Conservation (phyloP, 2,113 vertebrate genomes). For the Oophaga pumilio region DNA sequence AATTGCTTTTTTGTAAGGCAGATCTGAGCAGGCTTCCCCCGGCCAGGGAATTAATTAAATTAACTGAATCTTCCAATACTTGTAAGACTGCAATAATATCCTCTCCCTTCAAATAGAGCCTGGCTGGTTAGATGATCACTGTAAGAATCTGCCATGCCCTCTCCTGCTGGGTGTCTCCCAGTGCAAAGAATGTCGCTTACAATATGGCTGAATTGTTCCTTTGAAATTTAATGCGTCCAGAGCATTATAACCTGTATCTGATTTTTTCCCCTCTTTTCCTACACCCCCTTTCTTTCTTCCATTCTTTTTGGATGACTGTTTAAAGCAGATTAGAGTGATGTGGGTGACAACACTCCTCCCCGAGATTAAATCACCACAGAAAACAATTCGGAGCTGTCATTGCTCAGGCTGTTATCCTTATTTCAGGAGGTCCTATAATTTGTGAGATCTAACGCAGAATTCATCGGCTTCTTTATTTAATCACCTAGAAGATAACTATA, state of each 20-base stretch:
- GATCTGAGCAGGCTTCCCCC: constrained; percentile 63
- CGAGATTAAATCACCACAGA: constrained; percentile 36
- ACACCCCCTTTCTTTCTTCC: neutral
- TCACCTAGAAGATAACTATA: neutral
- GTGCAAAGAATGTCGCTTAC: constrained; percentile 48
- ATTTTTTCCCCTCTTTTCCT: constrained; percentile 7
- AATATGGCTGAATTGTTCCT: constrained; percentile 48
- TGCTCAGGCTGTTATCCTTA: neutral
- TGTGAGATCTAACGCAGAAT: neutral
- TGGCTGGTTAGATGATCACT: constrained; percentile 31
- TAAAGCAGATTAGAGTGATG: constrained; percentile 49
- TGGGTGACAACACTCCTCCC: constrained; percentile 53
- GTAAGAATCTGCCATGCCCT: constrained; percentile 8
- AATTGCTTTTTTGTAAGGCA: constrained; percentile 56
- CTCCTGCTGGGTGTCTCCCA: constrained; percentile 35
- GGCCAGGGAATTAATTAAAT: constrained; percentile 62
- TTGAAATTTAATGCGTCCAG: constrained; percentile 49
- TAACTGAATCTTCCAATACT: constrained; percentile 56
- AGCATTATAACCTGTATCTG: constrained; percentile 54
- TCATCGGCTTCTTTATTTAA: neutral
- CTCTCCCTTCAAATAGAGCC: constrained; percentile 34
- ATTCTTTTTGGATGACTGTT: constrained; percentile 49
- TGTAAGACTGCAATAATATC: constrained; percentile 52
- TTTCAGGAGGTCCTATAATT: neutral
- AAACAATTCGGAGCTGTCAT: neutral